phyloP scores from a whole-genome alignment of 2,888 invertebrate species.

The Teleogryllus oceanicus region DNA sequence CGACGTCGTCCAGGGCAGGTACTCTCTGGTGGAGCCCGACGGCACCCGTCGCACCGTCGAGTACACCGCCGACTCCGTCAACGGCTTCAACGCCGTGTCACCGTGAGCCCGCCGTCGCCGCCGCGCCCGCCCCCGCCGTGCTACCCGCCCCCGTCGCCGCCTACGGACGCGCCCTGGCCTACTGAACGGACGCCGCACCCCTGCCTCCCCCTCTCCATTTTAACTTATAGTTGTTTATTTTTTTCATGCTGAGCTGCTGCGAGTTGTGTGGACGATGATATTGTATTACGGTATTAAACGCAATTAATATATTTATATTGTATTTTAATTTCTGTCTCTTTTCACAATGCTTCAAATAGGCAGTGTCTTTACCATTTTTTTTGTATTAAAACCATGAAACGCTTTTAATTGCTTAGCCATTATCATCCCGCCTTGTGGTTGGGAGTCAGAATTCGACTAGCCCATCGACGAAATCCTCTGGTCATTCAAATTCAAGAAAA shows the following conservation, averaged over 20 bases:
- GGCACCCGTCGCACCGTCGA: conserved; percentile 54
- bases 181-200: background rate
- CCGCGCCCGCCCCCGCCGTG: conserved; percentile 33
- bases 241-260: background rate
- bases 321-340: background rate
- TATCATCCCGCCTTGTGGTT: no score
- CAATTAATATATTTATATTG: background rate
- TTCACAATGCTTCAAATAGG: no score
- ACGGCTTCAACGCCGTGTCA: conserved; percentile 56
- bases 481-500: no score
- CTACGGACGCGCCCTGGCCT: conserved; percentile 22
- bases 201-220: background rate
- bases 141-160: conserved; percentile 27
- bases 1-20: conserved; percentile 53
- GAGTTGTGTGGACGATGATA: conserved; percentile 1
- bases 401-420: no score
- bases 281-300: background rate
- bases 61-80: conserved; percentile 53
- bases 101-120: conserved; percentile 43
- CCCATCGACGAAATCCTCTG: no score
- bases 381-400: no score
- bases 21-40: conserved; percentile 54
- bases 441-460: no score
- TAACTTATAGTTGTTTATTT: background rate
- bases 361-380: no score